Conservation (phyloP, 2,113 vertebrate genomes). For the Menidia beryllina region DNA sequence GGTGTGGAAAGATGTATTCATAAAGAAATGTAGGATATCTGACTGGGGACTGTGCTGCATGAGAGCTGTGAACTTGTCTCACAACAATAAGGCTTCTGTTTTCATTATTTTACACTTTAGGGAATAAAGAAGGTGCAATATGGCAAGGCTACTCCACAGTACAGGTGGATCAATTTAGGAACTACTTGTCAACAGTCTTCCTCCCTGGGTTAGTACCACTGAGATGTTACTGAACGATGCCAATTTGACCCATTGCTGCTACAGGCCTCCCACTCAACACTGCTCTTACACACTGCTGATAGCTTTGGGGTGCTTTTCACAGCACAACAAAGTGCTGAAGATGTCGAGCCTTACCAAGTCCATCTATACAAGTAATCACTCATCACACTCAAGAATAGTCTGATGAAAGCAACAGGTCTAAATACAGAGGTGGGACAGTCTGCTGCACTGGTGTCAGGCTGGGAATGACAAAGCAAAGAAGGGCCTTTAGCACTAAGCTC, state of each 20-base stretch:
- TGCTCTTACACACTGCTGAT: neutral
- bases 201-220: neutral
- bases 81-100: constrained; percentile 15
- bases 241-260: constrained; percentile 1
- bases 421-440: constrained; percentile 29
- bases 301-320: neutral
- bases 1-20: constrained; percentile 1
- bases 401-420: constrained; percentile 2
- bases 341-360: neutral
- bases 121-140: constrained; percentile 15
- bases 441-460: constrained; percentile 24
- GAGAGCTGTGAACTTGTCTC: neutral
- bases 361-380: neutral
- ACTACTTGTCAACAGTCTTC: neutral
- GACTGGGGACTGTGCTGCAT: neutral
- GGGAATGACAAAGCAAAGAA: constrained; percentile 57
- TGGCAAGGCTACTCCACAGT: constrained; percentile 26
- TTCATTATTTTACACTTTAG: constrained; percentile 1
- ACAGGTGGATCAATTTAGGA: constrained; percentile 1
- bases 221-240: neutral
- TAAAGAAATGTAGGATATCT: neutral
- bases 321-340: constrained; percentile 6
- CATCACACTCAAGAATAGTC: neutral
- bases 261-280: neutral
- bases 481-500: constrained; percentile 27